Conservation (phyloP, 1,140 invertebrate genomes). For the fruit fly (Drosophila melanogaster) region DNA sequence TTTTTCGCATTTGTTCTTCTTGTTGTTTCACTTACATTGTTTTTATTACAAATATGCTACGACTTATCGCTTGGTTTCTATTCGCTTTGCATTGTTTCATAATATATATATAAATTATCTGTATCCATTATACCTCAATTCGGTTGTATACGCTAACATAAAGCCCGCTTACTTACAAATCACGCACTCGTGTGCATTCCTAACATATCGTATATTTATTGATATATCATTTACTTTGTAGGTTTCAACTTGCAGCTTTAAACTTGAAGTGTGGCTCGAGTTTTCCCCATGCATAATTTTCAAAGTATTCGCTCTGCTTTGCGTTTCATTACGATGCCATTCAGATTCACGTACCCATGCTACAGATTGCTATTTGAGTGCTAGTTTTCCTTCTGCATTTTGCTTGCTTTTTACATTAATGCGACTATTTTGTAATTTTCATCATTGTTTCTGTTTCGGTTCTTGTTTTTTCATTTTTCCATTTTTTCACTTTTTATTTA, state of each 20-base stretch:
- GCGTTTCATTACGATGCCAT: slow-evolving; percentile 24
- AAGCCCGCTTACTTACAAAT: slow-evolving; percentile 56
- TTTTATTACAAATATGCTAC: slow-evolving; percentile 69
- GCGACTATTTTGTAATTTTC: slow-evolving; percentile 62
- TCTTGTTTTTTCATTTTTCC: slow-evolving; percentile 12
- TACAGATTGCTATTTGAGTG: slow-evolving; percentile 56
- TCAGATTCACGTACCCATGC: slow-evolving; percentile 36
- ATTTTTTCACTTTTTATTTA: slow-evolving; percentile 25
- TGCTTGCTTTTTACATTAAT: slow-evolving; percentile 53
- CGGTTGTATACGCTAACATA: slow-evolving; percentile 41
- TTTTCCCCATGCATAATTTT: slow-evolving; percentile 71
- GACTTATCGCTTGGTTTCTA: slow-evolving; percentile 12
- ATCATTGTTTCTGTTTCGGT: slow-evolving; percentile 16
- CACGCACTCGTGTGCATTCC: slow-evolving; percentile 36
- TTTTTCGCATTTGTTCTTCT: slow-evolving; percentile 45
- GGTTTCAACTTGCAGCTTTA: slow-evolving; percentile 47
- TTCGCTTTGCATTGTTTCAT: slow-evolving; percentile 36
- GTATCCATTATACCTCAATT: slow-evolving; percentile 58
- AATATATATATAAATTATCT: slow-evolving; percentile 37
- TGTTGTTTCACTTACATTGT: slow-evolving; percentile 67
- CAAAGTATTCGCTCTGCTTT: slow-evolving; percentile 26
- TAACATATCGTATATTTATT: slow-evolving; percentile 53
- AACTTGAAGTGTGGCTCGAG: slow-evolving; percentile 51
- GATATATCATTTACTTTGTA: slow-evolving; percentile 40
- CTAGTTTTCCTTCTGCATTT: slow-evolving; percentile 28